Evolutionary conservation across 2,797 vertebrate species (phyloP).

Genomic region (Clarias fuscus): DNA sequence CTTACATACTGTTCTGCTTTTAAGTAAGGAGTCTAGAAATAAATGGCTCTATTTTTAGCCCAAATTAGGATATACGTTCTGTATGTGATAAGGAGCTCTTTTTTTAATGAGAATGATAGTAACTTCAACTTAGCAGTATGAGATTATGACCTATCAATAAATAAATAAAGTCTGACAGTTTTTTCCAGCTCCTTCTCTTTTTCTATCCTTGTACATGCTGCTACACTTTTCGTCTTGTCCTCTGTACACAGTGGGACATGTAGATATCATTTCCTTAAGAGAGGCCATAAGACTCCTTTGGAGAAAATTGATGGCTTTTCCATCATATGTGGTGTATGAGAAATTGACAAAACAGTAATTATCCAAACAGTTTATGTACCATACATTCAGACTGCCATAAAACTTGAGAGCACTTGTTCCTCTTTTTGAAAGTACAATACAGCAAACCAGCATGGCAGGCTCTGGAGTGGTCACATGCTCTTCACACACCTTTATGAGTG

Average conservation of each 20-base stretch:
- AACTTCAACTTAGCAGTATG: neutral
- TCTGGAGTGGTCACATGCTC: constrained; percentile 65
- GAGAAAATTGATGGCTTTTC: constrained; percentile 51
- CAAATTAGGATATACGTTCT: neutral
- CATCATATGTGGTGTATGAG: constrained; percentile 65
- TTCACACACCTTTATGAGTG: constrained; percentile 81
- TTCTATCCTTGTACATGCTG: neutral
- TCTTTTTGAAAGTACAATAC: constrained; percentile 72
- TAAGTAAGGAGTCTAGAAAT: neutral
- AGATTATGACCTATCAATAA: neutral
- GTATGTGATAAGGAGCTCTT: neutral
- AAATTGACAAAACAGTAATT: constrained; percentile 71
- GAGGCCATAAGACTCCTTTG: constrained; percentile 9
- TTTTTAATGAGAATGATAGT: neutral
- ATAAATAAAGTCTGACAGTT: too few species aligned
- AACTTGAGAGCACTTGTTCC: constrained; percentile 74
- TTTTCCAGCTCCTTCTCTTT: too few species aligned
- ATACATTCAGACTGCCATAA: constrained; percentile 59
- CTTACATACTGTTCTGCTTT: neutral
- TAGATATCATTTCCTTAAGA: constrained; percentile 20
- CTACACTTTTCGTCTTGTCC: neutral
- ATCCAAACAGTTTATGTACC: constrained; percentile 68
- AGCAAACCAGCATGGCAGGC: constrained; percentile 69
- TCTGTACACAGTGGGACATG: neutral
- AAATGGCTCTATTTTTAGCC: neutral